These are phyloP conservation scores for Petrolisthes cinctipes DNA, from an alignment of 2,888 invertebrate genomes.

Conservation along the genomic window DNA sequence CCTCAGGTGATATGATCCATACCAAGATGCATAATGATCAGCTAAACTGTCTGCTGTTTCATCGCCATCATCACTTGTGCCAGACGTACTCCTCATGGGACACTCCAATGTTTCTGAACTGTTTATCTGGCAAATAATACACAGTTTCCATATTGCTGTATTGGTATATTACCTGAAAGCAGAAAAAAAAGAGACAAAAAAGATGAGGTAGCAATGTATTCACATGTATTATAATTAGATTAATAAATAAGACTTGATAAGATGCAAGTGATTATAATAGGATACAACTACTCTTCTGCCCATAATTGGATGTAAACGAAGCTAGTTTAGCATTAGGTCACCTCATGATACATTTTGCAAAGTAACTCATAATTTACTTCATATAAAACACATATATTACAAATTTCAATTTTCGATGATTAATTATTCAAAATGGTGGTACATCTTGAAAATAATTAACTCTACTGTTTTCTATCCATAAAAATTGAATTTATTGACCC, in stretches of 20 bases:
- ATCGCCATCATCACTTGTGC: slow-evolving; percentile 21
- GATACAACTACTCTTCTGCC: slow-evolving; percentile 10
- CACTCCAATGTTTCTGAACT: slow-evolving; percentile 21
- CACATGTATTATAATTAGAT: slow-evolving; percentile 12
- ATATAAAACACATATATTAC: slow-evolving; percentile 20
- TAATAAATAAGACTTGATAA: slow-evolving; percentile 1
- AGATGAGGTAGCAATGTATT: slow-evolving; percentile 22
- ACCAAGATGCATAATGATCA: slow-evolving; percentile 28
- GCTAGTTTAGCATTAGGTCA: slow-evolving; percentile 13
- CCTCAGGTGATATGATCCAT: slow-evolving; percentile 24
- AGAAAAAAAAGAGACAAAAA: slow-evolving; percentile 18
- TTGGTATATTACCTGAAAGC: slow-evolving; percentile 19
- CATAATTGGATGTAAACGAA: slow-evolving; percentile 19
- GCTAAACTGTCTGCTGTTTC: slow-evolving; percentile 27
- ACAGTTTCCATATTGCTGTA: slow-evolving; percentile 21
- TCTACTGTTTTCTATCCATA: slow-evolving; percentile 18
- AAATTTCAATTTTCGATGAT: neutral
- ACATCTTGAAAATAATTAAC: slow-evolving; percentile 28
- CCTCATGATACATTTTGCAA: slow-evolving; percentile 1
- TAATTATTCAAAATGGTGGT: slow-evolving; percentile 15
- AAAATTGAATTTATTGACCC: slow-evolving; percentile 3
- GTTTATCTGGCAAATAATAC: slow-evolving; percentile 19
- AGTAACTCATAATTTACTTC: slow-evolving; percentile 10
- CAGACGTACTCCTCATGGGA: slow-evolving; percentile 17
- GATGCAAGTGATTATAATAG: slow-evolving; percentile 20